Conservation (phyloP, 2,888 invertebrate genomes). For the Harpagoxenus sublaevis region DNA sequence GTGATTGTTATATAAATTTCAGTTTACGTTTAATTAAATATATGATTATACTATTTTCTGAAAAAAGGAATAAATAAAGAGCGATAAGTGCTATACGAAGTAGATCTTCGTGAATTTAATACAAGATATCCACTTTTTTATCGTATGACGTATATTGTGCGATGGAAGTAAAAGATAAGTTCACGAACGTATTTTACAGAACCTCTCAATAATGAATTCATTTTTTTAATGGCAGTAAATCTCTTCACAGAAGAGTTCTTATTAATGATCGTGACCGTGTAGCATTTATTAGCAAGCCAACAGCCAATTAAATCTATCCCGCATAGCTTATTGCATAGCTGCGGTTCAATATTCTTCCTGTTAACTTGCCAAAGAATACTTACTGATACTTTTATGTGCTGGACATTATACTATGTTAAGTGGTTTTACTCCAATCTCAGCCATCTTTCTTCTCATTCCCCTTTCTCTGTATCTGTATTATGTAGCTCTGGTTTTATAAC, state of each 20-base stretch:
- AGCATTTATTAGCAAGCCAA: conserved; percentile 80
- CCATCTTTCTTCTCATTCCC: conserved; percentile 50
- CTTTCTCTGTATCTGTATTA: conserved; percentile 36
- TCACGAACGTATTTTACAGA: neutral
- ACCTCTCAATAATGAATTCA: neutral
- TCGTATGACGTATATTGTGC: conserved; percentile 20
- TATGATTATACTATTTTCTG: neutral
- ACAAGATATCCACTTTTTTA: neutral
- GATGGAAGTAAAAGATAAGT: neutral
- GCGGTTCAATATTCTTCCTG: conserved; percentile 49
- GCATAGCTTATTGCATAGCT: conserved; percentile 43
- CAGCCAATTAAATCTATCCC: conserved; percentile 78
- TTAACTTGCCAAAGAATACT: conserved; percentile 42
- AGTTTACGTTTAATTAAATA: conserved; percentile 53
- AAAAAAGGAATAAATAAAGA: conserved; percentile 10
- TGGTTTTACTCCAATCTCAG: conserved; percentile 42
- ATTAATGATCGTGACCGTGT: conserved; percentile 47
- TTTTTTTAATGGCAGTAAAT: neutral
- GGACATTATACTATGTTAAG: conserved; percentile 41
- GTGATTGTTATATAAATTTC: conserved; percentile 35
- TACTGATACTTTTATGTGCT: conserved; percentile 43
- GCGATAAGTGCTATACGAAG: conserved; percentile 59
- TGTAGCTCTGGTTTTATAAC: conserved; percentile 21
- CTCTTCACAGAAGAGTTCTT: conserved; percentile 1
- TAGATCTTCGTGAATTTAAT: conserved; percentile 6